A percentile compares a stretch with the other conserved stretches of the same genome.
Evolutionary conservation across 2,888 invertebrate genomes (phyloP).

Genomic region (Sarcophaga variegata): DNA sequence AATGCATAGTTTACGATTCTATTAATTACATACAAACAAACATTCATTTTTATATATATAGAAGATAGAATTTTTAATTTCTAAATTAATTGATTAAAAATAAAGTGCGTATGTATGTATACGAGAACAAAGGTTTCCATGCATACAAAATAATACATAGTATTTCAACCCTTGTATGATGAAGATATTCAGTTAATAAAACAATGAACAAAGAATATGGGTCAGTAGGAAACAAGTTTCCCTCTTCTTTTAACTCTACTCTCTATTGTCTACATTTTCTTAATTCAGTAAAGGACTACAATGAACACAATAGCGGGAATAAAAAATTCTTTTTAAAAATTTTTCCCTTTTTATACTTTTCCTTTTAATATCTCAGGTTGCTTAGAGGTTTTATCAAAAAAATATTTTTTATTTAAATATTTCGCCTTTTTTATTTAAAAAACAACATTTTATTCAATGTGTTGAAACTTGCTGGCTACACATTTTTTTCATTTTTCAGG

Average conservation of each 20-base stretch:
- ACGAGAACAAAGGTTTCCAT: too few relatives aligned
- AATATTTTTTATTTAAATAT: neutral
- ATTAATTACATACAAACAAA: too few relatives aligned
- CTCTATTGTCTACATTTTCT: neutral
- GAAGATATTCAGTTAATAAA: conserved; percentile 23
- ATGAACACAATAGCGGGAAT: conserved; percentile 1
- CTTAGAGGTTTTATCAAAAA: conserved; percentile 3
- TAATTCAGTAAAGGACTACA: conserved; percentile 8
- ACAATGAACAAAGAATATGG: conserved; percentile 45
- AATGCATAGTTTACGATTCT: too few relatives aligned
- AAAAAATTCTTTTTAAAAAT: conserved; percentile 29
- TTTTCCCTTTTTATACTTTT: neutral
- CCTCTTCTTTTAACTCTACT: neutral
- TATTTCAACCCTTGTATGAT: conserved; percentile 39
- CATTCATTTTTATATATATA: too few relatives aligned
- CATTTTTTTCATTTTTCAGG: too few relatives aligned
- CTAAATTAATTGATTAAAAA: too few relatives aligned
- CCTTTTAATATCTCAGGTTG: conserved; percentile 6
- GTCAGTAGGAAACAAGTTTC: conserved; percentile 44
- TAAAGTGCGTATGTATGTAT: too few relatives aligned
- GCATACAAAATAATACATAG: neutral
- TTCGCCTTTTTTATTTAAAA: neutral
- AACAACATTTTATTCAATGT: too few relatives aligned
- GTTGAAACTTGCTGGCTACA: too few relatives aligned
- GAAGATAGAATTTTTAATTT: too few relatives aligned